Conservation (phyloP, 2,113 vertebrate genomes). For the Sander lucioperca region DNA sequence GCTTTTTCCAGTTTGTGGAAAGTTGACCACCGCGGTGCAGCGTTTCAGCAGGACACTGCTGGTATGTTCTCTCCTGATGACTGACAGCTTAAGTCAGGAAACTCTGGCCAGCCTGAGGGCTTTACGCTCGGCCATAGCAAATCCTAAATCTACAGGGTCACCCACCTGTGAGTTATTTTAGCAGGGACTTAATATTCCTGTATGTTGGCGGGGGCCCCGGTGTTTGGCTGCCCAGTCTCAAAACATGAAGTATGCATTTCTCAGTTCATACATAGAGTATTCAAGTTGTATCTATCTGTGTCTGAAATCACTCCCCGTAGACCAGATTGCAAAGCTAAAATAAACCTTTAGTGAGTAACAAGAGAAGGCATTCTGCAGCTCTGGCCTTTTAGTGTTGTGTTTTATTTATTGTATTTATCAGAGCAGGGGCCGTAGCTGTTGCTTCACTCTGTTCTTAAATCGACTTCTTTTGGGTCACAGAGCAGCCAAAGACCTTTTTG, state of each 20-base stretch:
- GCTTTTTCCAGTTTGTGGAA: constrained; percentile 67
- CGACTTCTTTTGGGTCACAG: constrained; percentile 59
- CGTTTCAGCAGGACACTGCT: constrained; percentile 60
- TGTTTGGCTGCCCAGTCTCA: constrained; percentile 38
- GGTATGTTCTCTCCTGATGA: constrained; percentile 68
- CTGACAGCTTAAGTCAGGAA: constrained; percentile 64
- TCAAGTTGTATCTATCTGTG: constrained; percentile 46
- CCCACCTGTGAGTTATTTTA: constrained; percentile 75
- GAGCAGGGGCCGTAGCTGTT: constrained; percentile 66
- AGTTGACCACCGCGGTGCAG: constrained; percentile 45
- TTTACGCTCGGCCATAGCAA: constrained; percentile 51
- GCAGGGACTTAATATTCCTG: constrained; percentile 56
- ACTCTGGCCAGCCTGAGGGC: constrained; percentile 58
- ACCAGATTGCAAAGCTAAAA: constrained; percentile 60
- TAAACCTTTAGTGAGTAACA: constrained; percentile 59
- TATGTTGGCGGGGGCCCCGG: constrained; percentile 22
- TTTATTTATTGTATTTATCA: constrained; percentile 79
- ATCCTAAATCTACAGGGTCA: constrained; percentile 64
- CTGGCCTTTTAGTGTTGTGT: constrained; percentile 58
- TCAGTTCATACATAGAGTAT: constrained; percentile 45
- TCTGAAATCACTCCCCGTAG: constrained; percentile 64
- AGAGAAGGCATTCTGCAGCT: constrained; percentile 57
- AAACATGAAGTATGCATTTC: constrained; percentile 66
- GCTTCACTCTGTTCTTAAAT: constrained; percentile 70
- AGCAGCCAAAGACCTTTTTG: constrained; percentile 67